Evolutionary conservation across 2,888 invertebrate species (phyloP).

Genomic region (Zelleria hepariella): DNA sequence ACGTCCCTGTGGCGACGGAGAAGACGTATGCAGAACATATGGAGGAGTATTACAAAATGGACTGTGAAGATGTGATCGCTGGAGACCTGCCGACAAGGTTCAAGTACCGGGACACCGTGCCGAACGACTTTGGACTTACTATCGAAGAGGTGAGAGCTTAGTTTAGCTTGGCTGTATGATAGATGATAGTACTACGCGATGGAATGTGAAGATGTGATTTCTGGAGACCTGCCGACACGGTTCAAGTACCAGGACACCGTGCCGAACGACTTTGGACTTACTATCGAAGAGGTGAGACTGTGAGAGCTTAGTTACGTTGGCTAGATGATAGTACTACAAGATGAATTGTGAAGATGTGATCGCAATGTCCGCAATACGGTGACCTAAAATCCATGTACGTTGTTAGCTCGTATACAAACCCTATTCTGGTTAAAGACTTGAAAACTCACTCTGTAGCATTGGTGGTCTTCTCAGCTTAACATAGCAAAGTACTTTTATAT

Average conservation of each 20-base stretch:
- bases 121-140: conserved; percentile 92
- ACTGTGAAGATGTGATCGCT: conserved; percentile 96
- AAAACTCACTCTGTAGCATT: no score
- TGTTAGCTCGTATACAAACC: no score
- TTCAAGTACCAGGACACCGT: conserved; percentile 93
- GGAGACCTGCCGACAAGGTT: conserved; percentile 93
- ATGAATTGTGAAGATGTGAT: no score
- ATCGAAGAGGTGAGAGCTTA: conserved; percentile 91
- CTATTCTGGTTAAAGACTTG: no score
- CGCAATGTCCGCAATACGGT: no score
- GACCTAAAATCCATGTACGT: no score
- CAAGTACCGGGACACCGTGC: conserved; percentile 89
- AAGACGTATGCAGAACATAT: conserved; percentile 88
- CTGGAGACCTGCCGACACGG: conserved; percentile 89
- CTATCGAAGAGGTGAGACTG: conserved; percentile 89
- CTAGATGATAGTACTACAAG: no score
- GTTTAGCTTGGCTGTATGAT: no score
- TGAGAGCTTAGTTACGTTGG: no score
- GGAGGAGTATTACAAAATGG: conserved; percentile 95
- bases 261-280: conserved; percentile 93
- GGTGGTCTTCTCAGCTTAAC: no score
- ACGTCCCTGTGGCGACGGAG: conserved; percentile 79
- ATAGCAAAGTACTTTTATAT: no score
- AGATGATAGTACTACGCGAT: conserved; percentile 95
- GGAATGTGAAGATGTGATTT: conserved; percentile 96